phyloP scores from a whole-genome alignment of 2,888 invertebrate genomes.

The Pachydiplax longipennis region DNA sequence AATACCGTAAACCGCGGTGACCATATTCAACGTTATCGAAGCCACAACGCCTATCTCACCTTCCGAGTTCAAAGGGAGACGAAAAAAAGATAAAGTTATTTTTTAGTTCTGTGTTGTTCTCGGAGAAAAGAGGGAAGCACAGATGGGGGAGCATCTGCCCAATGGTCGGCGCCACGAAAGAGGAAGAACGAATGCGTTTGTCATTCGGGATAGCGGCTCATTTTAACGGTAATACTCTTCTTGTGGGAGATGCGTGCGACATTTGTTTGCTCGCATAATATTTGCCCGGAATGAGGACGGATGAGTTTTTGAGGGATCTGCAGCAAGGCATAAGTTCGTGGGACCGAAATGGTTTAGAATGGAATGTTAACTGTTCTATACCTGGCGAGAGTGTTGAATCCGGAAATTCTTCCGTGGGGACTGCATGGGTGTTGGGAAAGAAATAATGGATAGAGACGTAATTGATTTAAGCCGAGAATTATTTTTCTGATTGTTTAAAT shows the following conservation, averaged over 20 bases:
- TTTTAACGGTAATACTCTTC: constrained; percentile 30
- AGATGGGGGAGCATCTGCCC: not conserved
- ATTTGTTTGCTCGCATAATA: constrained; percentile 23
- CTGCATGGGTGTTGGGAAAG: too few species aligned
- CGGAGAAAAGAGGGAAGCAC: not conserved
- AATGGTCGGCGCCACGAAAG: constrained; percentile 5
- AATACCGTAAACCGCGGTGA: constrained; percentile 30
- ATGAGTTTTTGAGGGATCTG: not conserved
- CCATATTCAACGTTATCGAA: constrained; percentile 18
- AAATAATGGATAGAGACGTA: too few species aligned
- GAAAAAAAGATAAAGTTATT: not conserved
- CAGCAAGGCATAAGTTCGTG: not conserved
- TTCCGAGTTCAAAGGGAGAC: not conserved
- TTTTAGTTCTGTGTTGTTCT: not conserved
- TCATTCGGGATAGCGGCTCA: constrained; percentile 26
- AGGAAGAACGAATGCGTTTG: constrained; percentile 29
- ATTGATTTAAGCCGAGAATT: too few species aligned
- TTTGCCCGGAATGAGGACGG: constrained; percentile 21
- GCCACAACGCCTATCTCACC: not conserved
- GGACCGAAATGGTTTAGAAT: not conserved
- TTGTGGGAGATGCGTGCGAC: not conserved
- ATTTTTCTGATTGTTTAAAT: too few species aligned
- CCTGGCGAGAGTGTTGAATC: not conserved
- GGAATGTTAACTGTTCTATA: not conserved
- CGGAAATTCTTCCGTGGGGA: too few species aligned